Evolutionary conservation across 2,113 vertebrate genomes (phyloP), one percentile per base, ranked within the genome.

Genomic region (Cynocephalus volans): DNA sequence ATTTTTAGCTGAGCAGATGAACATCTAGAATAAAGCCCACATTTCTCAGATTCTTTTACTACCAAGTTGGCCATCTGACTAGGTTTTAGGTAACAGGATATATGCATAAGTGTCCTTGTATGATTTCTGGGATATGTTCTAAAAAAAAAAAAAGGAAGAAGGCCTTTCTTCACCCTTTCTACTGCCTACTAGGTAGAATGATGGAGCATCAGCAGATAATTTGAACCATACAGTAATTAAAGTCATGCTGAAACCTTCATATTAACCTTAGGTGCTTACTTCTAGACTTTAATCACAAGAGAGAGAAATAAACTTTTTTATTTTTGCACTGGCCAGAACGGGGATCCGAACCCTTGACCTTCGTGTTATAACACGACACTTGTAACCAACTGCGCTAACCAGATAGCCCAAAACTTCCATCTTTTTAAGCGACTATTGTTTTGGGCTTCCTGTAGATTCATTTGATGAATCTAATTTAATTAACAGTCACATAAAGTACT

Each of bases 341-440:
- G 41, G 41, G 41, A 41, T 41, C 41, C 41, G 41, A 41, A 41
- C 41, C 41, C 41, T 41, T 41, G 41, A 41, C 41, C 41, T 41
- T 41, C 41, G 4, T 41, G 41, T 41, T 41, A 41, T 41, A 41
- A 41, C 41, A 41, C 41, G 41, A 41, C 41, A 41, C 41, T 41
- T 41, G 41, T 41, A 41, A 41, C 41, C 41, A 41, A 41, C 41
- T 41, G 41, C 41, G 41, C 41, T 41, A 41, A 41, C 41, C 41
- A 41, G 41, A 41, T 4, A 41, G 41, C 41, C 41, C 41, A 41
- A 41, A 41, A 52, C 8, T 75, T 79, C 45, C 72, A 64, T 50
- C 41, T 96, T 87, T 82, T 92, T 21, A 94, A 89, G 94, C 10
- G 81, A 82, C 5, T 85, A 9, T n/a, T 96, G 62, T 70, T 83